Base-by-base conservation (phyloP, 2,888 invertebrate genomes). In the Drosophila merina region DNA sequence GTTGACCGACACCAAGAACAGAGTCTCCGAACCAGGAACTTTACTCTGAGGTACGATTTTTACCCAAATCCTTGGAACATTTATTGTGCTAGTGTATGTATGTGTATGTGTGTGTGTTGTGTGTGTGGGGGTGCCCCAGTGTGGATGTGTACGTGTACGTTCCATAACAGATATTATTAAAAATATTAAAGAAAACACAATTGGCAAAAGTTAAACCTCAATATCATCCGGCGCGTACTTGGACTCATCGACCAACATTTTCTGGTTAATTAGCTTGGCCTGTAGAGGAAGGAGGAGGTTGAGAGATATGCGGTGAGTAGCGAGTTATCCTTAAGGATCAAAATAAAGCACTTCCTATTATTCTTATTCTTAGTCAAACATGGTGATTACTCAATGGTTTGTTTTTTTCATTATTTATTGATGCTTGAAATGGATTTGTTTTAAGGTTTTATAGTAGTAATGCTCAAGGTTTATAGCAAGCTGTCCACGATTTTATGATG, bases 201-300 rank as follows among this genome's bases (percentile, higher is more conserved):
- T 42, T 63, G 62, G 62, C 58, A 66, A 45, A 79, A 55, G 74
- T 64, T 64, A 72, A 80, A 89, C 90, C 90, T 90, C 90, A 76
- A 90, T 90, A 73, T 90, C 90, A 79, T 90, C 91, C 78, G 81
- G 73, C 57, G 83, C 58, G 78, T 89, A 90, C 64, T 85, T 89
- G 72, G 82, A 76, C 72, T 79, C 90, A 72, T 88, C 90, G 76
- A 76, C 72, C 63, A 76, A 68, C 71, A 76, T 69, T 74, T 77
- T 83, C 52, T 74, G 75, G 74, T 74, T 88, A 74, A 89, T 79
- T 74, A 70, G 86, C 74, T 77, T 77, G 71, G 90, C 90, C 90
- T 90, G 88, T 73, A 31, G 64, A 48, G 71, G 57, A 54, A 71
- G 76, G 55, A 77, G 62, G 58, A 60, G 68, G 67, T 72, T 14